phyloP scores from a whole-genome alignment of 2,888 invertebrate genomes.

The Meghimatium bilineatum region DNA sequence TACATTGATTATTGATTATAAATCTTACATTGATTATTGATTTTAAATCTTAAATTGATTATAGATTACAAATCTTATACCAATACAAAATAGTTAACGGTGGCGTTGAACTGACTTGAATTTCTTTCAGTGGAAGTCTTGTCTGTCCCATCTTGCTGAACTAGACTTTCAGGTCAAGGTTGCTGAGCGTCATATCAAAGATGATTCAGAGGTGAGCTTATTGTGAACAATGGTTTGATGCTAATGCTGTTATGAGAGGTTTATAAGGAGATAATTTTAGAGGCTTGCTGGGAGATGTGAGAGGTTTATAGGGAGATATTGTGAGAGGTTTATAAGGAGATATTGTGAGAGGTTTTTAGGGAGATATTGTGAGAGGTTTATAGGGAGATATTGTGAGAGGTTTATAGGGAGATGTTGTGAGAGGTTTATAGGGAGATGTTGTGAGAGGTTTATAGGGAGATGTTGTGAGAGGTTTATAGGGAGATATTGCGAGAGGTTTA shows the following conservation, averaged over 20 bases:
- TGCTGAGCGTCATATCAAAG: constrained; percentile 29
- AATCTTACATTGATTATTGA: no score
- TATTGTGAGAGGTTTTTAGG: neutral
- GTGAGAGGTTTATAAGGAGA: neutral
- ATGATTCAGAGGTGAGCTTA: constrained; percentile 37
- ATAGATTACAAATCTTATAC: no score
- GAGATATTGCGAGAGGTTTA: neutral
- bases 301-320: neutral
- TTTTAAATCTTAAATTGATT: no score
- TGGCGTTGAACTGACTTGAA: neutral
- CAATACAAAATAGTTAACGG: neutral
- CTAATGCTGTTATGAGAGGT: neutral
- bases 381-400: neutral
- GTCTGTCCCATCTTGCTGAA: constrained; percentile 67
- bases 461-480: neutral
- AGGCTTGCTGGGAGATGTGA: neutral
- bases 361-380: neutral
- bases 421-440: neutral
- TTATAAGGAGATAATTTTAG: neutral
- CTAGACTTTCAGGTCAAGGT: constrained; percentile 70
- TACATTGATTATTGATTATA: no score
- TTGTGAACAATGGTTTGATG: neutral
- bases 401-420: neutral
- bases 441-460: neutral
- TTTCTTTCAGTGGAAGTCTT: constrained; percentile 67